Percentiles rank a stretch among this genome's conserved stretches.
These are phyloP conservation scores for Hexactinellida sp. DNA, from an alignment of 37 sponge, comb jelly and placozoan genomes.

Conservation along the genomic window DNA sequence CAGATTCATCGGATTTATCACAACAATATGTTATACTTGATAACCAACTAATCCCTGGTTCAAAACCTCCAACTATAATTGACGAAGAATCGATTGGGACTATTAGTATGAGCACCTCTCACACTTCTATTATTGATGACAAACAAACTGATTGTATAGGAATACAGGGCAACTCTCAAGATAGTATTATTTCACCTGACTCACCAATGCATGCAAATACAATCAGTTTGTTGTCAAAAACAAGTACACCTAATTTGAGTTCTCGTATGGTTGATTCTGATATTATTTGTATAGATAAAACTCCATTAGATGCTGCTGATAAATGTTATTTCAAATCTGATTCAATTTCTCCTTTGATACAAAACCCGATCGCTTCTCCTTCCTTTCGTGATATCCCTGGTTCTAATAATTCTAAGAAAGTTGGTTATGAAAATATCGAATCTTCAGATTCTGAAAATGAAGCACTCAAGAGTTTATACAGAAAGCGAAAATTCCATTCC, in stretches of 20 bases:
- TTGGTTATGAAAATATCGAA: background rate
- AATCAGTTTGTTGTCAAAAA: background rate
- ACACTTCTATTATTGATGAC: too few relatives aligned
- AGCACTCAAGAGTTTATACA: background rate
- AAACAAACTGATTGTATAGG: too few relatives aligned
- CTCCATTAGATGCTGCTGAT: background rate
- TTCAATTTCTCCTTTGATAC: background rate
- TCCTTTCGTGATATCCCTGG: background rate
- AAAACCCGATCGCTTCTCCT: background rate
- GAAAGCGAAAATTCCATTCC: background rate
- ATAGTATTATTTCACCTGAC: background rate
- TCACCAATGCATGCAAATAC: background rate
- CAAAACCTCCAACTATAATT: background rate
- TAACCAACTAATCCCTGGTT: background rate
- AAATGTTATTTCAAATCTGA: background rate
- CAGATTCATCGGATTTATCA: background rate
- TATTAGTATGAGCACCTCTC: too few relatives aligned
- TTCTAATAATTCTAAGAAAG: background rate
- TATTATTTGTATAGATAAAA: background rate
- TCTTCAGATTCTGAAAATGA: slow-evolving; percentile 13
- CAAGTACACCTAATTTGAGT: background rate
- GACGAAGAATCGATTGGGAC: background rate
- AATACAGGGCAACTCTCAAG: background rate
- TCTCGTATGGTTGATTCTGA: background rate
- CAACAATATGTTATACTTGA: too few relatives aligned